phyloP scores from a whole-genome alignment of 2,113 vertebrate genomes.

The Cricetomys ansorgei region DNA sequence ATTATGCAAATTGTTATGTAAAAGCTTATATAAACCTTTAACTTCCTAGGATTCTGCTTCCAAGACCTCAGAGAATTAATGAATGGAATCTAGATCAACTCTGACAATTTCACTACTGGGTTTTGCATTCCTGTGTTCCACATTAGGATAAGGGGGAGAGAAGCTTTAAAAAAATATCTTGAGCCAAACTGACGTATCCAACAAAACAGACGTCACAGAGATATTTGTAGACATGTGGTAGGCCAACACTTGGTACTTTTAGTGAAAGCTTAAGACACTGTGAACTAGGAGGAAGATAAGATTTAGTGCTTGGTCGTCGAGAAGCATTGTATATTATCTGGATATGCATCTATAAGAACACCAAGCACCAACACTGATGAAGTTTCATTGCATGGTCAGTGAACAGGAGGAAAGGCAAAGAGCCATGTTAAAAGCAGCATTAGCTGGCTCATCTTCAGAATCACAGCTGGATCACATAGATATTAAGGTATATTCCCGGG shows the following conservation, averaged over 20 bases:
- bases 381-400: neutral
- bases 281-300: neutral
- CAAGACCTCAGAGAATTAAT: slow-evolving; percentile 63
- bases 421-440: neutral
- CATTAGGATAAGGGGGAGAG: neutral
- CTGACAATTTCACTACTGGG: slow-evolving; percentile 61
- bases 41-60: slow-evolving; percentile 48
- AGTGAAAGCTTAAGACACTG: neutral
- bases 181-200: slow-evolving; percentile 2
- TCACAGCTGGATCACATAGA: too few relatives aligned
- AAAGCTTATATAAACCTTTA: slow-evolving; percentile 70
- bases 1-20: slow-evolving; percentile 61
- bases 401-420: slow-evolving; percentile 2
- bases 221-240: neutral
- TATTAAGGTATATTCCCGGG: neutral
- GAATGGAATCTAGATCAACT: slow-evolving; percentile 48
- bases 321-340: neutral
- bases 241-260: neutral
- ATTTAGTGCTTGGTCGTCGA: neutral
- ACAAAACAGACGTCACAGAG: neutral
- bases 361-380: neutral
- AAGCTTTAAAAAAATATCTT: neutral
- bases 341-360: neutral
- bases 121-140: slow-evolving; percentile 49
- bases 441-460: neutral